Evolutionary conservation across 2,888 invertebrate species (phyloP), one percentile per base, ranked within the genome.

Genomic region (Uropetala carovei): DNA sequence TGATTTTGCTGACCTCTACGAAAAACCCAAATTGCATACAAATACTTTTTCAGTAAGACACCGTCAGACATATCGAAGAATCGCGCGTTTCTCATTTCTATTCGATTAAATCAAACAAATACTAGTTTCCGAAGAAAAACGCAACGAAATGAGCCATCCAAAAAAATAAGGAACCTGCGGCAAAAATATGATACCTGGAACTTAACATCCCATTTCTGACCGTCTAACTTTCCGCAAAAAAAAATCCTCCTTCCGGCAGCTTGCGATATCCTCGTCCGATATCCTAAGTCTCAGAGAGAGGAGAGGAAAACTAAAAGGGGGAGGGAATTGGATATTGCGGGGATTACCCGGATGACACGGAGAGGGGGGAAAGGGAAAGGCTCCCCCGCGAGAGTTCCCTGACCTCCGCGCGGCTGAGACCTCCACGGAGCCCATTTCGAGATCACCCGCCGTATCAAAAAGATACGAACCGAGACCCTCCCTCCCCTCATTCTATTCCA

Each of bases 291-390:
- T 30, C 13, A 82, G 82, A 13, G n/a, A 43, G 30, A 18, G 82
- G 27, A 4, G 27, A 4, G 64, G 30, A 30, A 16, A 16, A 30
- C 16, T 30, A 27, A 13, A 30, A n/a, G 13, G 22, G 82, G 57
- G 60, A 16, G 86, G 60, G 59, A 30, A 60, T 22, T 22, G 83
- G 57, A 43, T 43, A 16, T 10, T 59, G 86, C 86, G 86, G 60
- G 60, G 86, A 86, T 86, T 86, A 16, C 86, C 86, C 86, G 59
- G 59, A 86, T 60, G 86, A 58, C 85, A 85, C 85, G 58, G 85
- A 18, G 82, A 18, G 82, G 22, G 81, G 22, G 81, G 22, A 22
- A 30, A 22, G 22, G 43, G 5, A 5, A 75, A 27, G 13, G 22
- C 75, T 75, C 75, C 75, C 75, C 75, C 75, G 68, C 68, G n/a